These are phyloP conservation scores for Strix aluco DNA, from an alignment of 2,113 vertebrate genomes.

Conservation along the genomic window DNA sequence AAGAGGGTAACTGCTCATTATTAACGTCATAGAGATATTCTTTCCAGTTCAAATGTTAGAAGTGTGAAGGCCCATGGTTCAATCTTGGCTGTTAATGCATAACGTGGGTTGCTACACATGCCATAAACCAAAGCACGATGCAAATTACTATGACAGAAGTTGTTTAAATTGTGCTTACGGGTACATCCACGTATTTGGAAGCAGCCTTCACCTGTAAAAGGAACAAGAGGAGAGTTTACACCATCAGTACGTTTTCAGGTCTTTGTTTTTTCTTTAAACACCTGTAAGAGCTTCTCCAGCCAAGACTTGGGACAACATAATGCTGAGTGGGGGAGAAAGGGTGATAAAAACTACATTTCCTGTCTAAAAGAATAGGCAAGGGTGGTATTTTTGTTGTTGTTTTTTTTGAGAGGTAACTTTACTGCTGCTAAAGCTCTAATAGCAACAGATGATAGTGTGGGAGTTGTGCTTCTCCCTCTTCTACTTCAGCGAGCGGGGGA, in stretches of 20 bases:
- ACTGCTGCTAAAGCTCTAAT: constrained; percentile 37
- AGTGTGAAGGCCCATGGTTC: neutral
- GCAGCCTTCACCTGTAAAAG: constrained; percentile 95
- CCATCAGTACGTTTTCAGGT: neutral
- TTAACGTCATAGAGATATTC: neutral
- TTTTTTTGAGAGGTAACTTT: constrained; percentile 27
- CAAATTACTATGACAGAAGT: constrained; percentile 47
- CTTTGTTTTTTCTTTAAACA: neutral
- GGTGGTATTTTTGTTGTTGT: constrained; percentile 36
- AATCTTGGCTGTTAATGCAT: neutral
- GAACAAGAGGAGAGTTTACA: constrained; percentile 58
- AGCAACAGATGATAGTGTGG: constrained; percentile 62
- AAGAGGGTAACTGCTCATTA: constrained; percentile 52
- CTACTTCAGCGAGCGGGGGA: constrained; percentile 31
- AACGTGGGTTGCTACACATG: constrained; percentile 1
- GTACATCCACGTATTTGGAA: constrained; percentile 99
- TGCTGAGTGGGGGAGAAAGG: constrained; percentile 8
- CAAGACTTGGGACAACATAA: neutral
- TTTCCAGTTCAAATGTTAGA: constrained; percentile 40
- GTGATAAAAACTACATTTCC: neutral
- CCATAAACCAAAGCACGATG: constrained; percentile 26
- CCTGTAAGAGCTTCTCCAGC: neutral
- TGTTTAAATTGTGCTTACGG: constrained; percentile 88
- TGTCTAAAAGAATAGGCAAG: constrained; percentile 7
- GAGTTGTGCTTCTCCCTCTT: constrained; percentile 13